These are phyloP conservation scores for Lichenostomus cassidix DNA, from an alignment of 2,113 vertebrate species.

Conservation along the genomic window DNA sequence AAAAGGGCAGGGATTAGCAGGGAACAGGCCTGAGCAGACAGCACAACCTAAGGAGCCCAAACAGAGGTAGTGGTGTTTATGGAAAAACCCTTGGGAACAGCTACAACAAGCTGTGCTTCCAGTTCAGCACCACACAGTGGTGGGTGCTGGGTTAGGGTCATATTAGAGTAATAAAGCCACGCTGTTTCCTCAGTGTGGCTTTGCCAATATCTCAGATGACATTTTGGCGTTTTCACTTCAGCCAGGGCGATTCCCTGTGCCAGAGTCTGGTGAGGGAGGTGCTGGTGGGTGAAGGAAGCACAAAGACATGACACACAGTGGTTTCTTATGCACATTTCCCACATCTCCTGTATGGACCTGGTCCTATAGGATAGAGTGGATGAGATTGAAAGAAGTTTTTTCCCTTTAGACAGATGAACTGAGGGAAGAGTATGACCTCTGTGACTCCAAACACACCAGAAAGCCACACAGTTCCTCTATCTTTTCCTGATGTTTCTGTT, in stretches of 20 bases:
- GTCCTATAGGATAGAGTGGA: rapidly evolving
- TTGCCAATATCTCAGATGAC: rapidly evolving
- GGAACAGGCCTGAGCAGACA: not conserved
- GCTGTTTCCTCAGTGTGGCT: not conserved
- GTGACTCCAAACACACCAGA: not conserved
- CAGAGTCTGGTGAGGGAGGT: not conserved
- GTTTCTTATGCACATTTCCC: not conserved
- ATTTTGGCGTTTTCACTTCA: not conserved
- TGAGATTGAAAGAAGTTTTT: not conserved
- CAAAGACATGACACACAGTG: rapidly evolving
- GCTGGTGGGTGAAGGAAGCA: not conserved
- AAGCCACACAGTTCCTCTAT: rapidly evolving
- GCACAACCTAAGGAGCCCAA: not conserved
- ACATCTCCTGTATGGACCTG: not conserved
- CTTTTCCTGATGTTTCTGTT: not conserved
- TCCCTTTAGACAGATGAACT: not conserved
- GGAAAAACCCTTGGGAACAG: not conserved
- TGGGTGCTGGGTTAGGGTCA: not conserved
- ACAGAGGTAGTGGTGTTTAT: rapidly evolving
- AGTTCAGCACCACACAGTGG: rapidly evolving
- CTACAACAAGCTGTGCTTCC: not conserved
- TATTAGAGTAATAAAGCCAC: not conserved
- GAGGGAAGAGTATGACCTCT: not conserved
- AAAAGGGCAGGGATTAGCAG: not conserved
- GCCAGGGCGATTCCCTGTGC: rapidly evolving